Conservation (phyloP, 2,888 invertebrate species). For the Sycophila texana region DNA sequence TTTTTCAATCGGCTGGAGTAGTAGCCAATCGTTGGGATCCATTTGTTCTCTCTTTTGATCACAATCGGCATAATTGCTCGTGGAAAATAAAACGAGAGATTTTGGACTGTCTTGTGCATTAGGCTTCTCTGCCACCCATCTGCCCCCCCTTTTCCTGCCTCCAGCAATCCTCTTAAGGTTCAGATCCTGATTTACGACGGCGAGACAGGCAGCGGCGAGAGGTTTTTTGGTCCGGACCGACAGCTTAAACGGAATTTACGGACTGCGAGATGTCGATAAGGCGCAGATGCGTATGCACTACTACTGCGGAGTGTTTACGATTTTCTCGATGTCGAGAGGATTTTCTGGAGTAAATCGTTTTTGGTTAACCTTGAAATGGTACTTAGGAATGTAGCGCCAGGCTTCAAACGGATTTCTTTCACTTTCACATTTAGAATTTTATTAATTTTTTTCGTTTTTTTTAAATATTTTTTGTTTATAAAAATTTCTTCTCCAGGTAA, state of each 20-base stretch:
- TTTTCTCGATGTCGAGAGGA: too few relatives aligned
- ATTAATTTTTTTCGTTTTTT: too few relatives aligned
- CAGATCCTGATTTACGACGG: constrained; percentile 29
- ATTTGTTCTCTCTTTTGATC: constrained; percentile 11
- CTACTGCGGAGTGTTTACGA: too few relatives aligned
- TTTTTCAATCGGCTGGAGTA: constrained; percentile 17
- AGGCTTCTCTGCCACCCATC: background rate
- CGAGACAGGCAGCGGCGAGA: background rate
- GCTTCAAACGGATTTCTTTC: too few relatives aligned
- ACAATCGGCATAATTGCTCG: constrained; percentile 17
- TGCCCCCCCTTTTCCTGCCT: background rate
- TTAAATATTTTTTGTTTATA: too few relatives aligned
- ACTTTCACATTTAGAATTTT: too few relatives aligned
- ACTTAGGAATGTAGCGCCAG: too few relatives aligned
- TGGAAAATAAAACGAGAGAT: background rate
- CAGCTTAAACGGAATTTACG: constrained; percentile 13
- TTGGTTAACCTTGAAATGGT: too few relatives aligned
- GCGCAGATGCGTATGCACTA: background rate
- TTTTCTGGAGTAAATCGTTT: too few relatives aligned
- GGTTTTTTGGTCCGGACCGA: background rate
- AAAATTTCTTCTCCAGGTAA: too few relatives aligned
- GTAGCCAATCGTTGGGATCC: background rate
- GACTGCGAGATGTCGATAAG: constrained; percentile 25
- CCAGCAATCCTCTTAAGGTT: constrained; percentile 25
- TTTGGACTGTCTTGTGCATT: too few relatives aligned